phyloP scores from a whole-genome alignment of 2,888 invertebrate species.

The Bellardia pandia region DNA sequence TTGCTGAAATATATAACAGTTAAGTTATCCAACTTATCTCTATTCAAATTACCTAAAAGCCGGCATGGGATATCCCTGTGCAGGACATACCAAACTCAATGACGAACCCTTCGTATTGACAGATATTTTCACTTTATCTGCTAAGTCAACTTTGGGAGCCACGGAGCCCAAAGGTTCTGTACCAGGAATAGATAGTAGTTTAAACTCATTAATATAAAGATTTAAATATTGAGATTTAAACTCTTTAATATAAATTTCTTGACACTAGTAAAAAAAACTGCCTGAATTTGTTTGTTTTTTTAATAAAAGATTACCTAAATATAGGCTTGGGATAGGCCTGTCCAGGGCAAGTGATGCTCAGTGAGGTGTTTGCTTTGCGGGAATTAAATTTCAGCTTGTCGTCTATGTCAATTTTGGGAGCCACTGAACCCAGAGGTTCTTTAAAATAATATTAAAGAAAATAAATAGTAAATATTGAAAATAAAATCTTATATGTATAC shows the following conservation, averaged over 20 bases:
- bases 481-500: too few species aligned
- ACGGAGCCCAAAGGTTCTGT: conserved; percentile 82
- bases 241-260: neutral
- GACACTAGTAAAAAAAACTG: conserved; percentile 32
- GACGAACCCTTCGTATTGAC: conserved; percentile 80
- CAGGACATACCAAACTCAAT: conserved; percentile 84
- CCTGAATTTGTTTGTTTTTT: neutral
- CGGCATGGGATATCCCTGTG: conserved; percentile 86
- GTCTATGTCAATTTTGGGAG: conserved; percentile 86
- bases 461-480: too few species aligned
- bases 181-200: neutral
- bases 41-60: conserved; percentile 84
- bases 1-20: too few species aligned
- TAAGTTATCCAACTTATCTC: neutral
- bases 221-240: neutral
- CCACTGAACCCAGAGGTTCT: conserved; percentile 85
- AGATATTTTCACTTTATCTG: conserved; percentile 83
- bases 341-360: conserved; percentile 89
- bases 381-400: conserved; percentile 83
- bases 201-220: neutral
- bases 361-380: conserved; percentile 79
- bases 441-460: conserved; percentile 9
- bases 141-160: conserved; percentile 86
- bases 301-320: conserved; percentile 75
- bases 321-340: conserved; percentile 87